Evolutionary conservation across 2,113 vertebrate genomes (phyloP), one percentile per base, ranked within the genome.

Genomic region (Oncorhynchus kisutch): DNA sequence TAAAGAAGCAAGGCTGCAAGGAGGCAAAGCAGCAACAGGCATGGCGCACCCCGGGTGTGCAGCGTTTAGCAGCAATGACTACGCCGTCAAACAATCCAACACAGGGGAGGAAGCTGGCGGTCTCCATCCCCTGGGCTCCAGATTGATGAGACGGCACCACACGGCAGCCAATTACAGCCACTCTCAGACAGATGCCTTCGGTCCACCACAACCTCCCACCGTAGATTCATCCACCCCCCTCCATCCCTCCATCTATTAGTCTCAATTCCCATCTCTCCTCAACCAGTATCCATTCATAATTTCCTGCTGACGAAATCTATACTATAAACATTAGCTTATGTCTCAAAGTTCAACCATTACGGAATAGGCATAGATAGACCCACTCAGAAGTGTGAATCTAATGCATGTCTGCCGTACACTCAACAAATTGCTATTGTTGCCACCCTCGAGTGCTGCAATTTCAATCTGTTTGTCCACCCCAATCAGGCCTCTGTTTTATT

Each of bases 101-200:
- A 87, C 86, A 89, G 88, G 87, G 89, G 83, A 88, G 80, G 90
- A 91, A 88, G 88, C 84, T 87, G 86, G 82, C 85, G 78, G 85
- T 90, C 89, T 93, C 89, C 87, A 91, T 91, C 91, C 91, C 91
- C 85, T 89, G 90, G 91, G 92, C 87, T 88, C 86, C 88, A 91
- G 92, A 92, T 90, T 93, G 93, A 93, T 92, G 89, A 93, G 91
- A 87, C 78, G 81, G 78, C 6, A 80, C 82, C 88, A 90, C 87
- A 86, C 84, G 85, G 85, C 82, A 89, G 89, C 88, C 92, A 93
- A 93, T 94, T 93, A 93, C 84, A 92, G 87, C 88, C 90, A 91
- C 87, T 90, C 84, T 81, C 85, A 91, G 86, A 91, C 89, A 88
- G 84, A 93, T 88, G 90, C 90, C 89, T 92, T 89, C 85, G 74